Evolutionary conservation across 2,113 vertebrate genomes (phyloP), one percentile per base, ranked within the genome.

Genomic region (Ochotona curzoniae): DNA sequence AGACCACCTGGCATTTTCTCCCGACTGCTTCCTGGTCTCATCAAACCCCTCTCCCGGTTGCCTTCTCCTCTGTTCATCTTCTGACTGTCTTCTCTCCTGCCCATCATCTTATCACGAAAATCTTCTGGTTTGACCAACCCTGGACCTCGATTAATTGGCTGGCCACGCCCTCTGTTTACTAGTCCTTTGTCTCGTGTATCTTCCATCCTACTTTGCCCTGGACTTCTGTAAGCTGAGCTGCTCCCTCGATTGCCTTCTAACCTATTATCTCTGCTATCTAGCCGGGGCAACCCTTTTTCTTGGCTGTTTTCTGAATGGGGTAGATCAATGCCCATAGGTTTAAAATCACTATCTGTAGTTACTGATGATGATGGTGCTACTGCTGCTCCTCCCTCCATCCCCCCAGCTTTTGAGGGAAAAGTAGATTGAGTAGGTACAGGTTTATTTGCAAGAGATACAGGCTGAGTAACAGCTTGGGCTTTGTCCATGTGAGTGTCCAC

Each of bases 51-150:
- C 9, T 97, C 97, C 70, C 96, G 96, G 81, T 91, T 94, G 13
- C 97, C 97, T 5, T 98, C 98, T 96, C 97, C 97, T 54, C 91
- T 97, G 92, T 97, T 96, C 93, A 96, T 98, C 76, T 98, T 98
- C 83, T 97, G 97, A 94, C 97, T 98, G 49, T 97, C 98, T 80
- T 98, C 97, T 66, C 97, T 97, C 73, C 96, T 95, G 17, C 97
- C 97, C 63, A 97, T 93, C 93, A 98, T 96, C 54, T 97, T 98
- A 90, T 97, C 98, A 89, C 96, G 97, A 61, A 97, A 98, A 75
- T 98, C 98, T 83, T 97, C 97, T 92, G 98, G 97, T 32, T 98
- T 97, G 94, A 97, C 95, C 93, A 97, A 89, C 57, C 98, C 98
- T 81, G 97, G 98, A 80, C 97, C 97, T 60, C 93, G 96, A 90